Evolutionary conservation across 2,888 invertebrate genomes (phyloP).

Genomic region (Troglohyphantes excavatus): DNA sequence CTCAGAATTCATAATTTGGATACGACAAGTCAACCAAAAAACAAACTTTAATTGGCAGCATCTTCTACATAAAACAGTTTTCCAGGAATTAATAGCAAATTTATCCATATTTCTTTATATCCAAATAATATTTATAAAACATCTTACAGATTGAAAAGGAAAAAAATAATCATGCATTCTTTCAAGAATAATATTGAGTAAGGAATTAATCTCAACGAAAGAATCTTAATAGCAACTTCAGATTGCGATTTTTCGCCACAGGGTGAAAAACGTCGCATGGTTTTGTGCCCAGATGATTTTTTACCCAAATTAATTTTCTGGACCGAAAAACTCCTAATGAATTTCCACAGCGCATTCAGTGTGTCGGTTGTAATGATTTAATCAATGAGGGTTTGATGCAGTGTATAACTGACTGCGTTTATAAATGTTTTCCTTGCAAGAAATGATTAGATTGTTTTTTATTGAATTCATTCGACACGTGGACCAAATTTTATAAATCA

Average conservation of each 20-base stretch:
- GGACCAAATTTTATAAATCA: neutral
- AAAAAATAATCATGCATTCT: too few relatives aligned
- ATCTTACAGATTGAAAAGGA: too few relatives aligned
- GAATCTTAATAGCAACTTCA: slow-evolving; percentile 71
- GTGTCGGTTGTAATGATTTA: slow-evolving; percentile 73
- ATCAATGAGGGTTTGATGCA: slow-evolving; percentile 65
- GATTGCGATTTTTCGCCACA: slow-evolving; percentile 41
- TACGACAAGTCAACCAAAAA: too few relatives aligned
- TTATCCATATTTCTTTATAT: too few relatives aligned
- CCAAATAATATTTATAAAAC: too few relatives aligned
- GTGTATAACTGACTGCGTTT: slow-evolving; percentile 56
- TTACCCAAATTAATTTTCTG: slow-evolving; percentile 70
- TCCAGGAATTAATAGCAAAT: too few relatives aligned
- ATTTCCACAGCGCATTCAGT: slow-evolving; percentile 63
- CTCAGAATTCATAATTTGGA: too few relatives aligned
- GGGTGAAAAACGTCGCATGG: slow-evolving; percentile 44
- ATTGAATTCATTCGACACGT: slow-evolving; percentile 29
- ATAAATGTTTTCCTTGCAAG: slow-evolving; percentile 42
- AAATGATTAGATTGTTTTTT: slow-evolving; percentile 41
- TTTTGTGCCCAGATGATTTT: slow-evolving; percentile 44
- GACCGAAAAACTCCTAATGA: slow-evolving; percentile 66
- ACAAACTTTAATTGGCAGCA: too few relatives aligned
- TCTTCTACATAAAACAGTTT: too few relatives aligned
- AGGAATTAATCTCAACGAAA: neutral
- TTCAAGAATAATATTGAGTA: too few relatives aligned